phyloP scores from a whole-genome alignment of 1,140 invertebrate genomes.

The Bathynomus jamesi region DNA sequence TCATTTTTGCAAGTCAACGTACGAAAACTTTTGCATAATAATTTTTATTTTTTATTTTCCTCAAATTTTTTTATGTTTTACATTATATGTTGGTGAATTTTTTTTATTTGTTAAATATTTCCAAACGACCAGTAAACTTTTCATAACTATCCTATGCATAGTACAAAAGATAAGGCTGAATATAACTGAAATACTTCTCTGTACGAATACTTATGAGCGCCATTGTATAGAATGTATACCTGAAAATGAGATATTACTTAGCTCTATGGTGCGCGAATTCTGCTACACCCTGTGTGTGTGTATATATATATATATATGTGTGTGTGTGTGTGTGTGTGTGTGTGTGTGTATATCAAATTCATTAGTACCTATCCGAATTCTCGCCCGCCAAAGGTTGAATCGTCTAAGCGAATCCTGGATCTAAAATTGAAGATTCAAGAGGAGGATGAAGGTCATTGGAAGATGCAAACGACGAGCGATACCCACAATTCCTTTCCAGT shows the following conservation, averaged over 20 bases:
- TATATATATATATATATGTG: background rate
- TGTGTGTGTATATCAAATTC: background rate
- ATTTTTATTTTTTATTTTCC: too few species aligned
- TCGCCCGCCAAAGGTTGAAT: background rate
- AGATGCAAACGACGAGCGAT: background rate
- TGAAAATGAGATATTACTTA: background rate
- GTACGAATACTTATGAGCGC: background rate
- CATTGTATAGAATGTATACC: background rate
- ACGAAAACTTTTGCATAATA: too few species aligned
- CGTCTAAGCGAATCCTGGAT: background rate
- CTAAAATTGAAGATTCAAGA: background rate
- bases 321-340: background rate
- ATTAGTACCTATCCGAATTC: background rate
- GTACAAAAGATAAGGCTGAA: too few species aligned
- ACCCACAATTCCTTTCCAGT: background rate
- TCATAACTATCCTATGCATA: too few species aligned
- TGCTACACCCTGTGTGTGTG: background rate
- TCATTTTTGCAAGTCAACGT: too few species aligned
- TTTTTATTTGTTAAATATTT: too few species aligned
- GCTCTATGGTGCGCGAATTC: too few species aligned
- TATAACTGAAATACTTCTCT: too few species aligned
- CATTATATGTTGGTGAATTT: too few species aligned
- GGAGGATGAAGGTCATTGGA: background rate
- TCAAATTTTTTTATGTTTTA: too few species aligned
- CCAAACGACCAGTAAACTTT: too few species aligned